Evolutionary conservation across 2,797 vertebrate genomes (phyloP).

Genomic region (Sciurus vulgaris): DNA sequence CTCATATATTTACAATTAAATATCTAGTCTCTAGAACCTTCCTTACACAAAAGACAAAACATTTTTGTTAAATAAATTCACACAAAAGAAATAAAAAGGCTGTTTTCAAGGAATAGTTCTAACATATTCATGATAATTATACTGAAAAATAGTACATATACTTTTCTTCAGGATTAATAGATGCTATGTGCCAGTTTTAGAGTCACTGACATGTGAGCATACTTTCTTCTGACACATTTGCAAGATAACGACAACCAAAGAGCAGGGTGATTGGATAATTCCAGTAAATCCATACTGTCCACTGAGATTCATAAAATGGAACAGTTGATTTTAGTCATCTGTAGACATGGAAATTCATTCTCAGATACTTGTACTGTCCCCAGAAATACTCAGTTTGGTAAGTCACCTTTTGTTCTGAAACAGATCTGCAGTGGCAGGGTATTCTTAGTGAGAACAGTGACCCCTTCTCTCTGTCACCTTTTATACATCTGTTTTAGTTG

Average conservation of each 20-base stretch:
- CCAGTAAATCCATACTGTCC: conserved; percentile 25
- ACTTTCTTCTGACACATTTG: conserved; percentile 44
- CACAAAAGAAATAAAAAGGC: conserved; percentile 62
- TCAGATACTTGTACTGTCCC: neutral
- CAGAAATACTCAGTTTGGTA: conserved; percentile 60
- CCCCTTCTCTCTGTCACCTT: neutral
- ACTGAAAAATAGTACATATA: conserved; percentile 65
- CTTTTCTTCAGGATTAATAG: conserved; percentile 32
- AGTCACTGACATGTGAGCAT: neutral
- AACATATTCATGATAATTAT: conserved; percentile 61
- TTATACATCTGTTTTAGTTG: conserved; percentile 75
- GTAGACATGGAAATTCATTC: conserved; percentile 43
- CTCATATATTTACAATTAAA: conserved; percentile 82
- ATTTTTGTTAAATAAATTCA: conserved; percentile 74
- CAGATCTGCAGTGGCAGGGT: conserved; percentile 59
- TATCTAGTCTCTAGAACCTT: conserved; percentile 74
- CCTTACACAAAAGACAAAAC: conserved; percentile 67
- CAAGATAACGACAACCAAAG: conserved; percentile 26
- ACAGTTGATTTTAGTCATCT: conserved; percentile 42
- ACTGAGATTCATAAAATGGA: conserved; percentile 51
- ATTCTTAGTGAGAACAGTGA: conserved; percentile 56
- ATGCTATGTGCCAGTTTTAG: neutral
- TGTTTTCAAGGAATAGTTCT: conserved; percentile 71
- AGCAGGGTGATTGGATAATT: neutral
- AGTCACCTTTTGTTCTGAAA: conserved; percentile 73